Conservation (phyloP, 2,113 vertebrate genomes). For the Mungos mungo region DNA sequence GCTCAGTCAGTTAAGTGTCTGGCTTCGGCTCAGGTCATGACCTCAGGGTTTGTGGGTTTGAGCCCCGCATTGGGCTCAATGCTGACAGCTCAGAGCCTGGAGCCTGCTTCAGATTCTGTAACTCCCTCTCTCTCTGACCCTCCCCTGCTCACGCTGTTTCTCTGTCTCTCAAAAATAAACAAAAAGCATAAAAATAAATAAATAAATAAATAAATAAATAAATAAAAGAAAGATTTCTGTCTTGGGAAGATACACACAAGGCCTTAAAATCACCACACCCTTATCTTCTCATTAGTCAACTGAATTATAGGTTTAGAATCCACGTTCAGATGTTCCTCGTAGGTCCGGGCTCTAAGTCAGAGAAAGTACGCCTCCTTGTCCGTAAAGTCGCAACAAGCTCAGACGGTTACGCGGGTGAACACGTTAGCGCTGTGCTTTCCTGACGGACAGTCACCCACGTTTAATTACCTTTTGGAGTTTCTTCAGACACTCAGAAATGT, state of each 20-base stretch:
- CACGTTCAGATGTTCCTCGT: not conserved
- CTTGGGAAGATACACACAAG: not conserved
- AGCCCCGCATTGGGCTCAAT: too few relatives aligned
- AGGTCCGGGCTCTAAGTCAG: not conserved
- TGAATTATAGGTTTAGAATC: not conserved
- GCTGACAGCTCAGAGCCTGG: too few relatives aligned
- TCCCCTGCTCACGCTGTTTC: too few relatives aligned
- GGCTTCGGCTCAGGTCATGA: too few relatives aligned
- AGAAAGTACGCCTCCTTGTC: not conserved
- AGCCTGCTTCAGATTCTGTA: too few relatives aligned
- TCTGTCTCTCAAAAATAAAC: too few relatives aligned
- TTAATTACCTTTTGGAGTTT: constrained; percentile 95
- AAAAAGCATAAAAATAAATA: too few relatives aligned
- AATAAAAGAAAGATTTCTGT: not conserved
- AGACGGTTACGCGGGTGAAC: not conserved
- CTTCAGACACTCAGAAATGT: constrained; percentile 99
- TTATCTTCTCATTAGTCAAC: not conserved
- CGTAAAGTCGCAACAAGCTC: not conserved
- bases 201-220: too few relatives aligned
- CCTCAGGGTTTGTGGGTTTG: too few relatives aligned
- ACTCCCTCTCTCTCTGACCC: too few relatives aligned
- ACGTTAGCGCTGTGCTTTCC: not conserved
- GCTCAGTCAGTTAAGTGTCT: too few relatives aligned
- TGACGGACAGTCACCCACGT: not conserved
- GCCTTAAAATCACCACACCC: not conserved